phyloP scores from a whole-genome alignment of 2,113 vertebrate species.

The Bothrops jararaca region DNA sequence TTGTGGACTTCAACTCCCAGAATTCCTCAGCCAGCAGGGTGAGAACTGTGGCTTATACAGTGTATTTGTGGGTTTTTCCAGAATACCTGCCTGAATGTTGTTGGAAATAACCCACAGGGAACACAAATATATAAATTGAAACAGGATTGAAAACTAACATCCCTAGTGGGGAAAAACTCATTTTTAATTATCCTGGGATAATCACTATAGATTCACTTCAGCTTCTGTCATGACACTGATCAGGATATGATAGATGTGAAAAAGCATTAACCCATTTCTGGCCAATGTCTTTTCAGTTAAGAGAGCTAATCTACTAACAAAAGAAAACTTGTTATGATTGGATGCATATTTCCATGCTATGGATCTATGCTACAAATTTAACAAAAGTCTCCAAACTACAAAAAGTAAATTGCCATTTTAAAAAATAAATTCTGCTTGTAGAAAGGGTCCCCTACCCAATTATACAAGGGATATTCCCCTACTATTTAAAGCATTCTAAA shows the following conservation, averaged over 20 bases:
- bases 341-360: neutral
- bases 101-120: neutral
- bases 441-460: neutral
- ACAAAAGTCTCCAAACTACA: neutral
- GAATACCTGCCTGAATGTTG: neutral
- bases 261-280: neutral
- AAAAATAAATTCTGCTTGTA: no score
- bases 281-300: neutral
- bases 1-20: no score
- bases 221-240: neutral
- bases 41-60: neutral
- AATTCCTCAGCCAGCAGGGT: no score
- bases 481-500: neutral
- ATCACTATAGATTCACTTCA: neutral
- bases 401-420: neutral
- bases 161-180: neutral
- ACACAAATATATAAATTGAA: neutral
- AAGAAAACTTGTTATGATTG: neutral
- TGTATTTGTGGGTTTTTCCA: neutral
- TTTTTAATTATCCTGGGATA: neutral
- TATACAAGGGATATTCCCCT: neutral
- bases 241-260: neutral
- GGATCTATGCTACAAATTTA: neutral
- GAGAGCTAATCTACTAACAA: neutral
- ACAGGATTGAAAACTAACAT: neutral